Percentiles rank a stretch among this genome's conserved stretches.
Conservation (phyloP, 2,888 invertebrate genomes). For the Chymomyza amoena region DNA sequence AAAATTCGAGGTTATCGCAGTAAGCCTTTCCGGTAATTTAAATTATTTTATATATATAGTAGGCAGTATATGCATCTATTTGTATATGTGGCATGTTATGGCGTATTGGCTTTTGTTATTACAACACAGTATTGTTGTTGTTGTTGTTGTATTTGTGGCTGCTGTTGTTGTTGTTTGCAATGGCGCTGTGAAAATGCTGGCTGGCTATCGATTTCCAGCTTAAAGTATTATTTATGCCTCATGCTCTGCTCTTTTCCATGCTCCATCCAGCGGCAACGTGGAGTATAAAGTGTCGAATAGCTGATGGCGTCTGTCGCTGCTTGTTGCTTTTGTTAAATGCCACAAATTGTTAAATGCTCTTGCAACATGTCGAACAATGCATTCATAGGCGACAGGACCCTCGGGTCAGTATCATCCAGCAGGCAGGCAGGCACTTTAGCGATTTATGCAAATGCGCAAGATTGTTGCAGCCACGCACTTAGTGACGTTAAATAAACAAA, state of each 20-base stretch:
- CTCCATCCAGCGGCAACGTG: not conserved
- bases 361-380: not conserved
- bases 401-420: not conserved
- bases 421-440: slow-evolving; percentile 19
- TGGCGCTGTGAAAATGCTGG: slow-evolving; percentile 2
- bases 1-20: not conserved
- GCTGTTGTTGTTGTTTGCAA: slow-evolving; percentile 14
- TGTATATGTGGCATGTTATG: not conserved
- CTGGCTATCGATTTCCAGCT: slow-evolving; percentile 24
- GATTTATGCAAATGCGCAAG: slow-evolving; percentile 43
- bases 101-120: slow-evolving; percentile 43
- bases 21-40: not conserved
- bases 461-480: slow-evolving; percentile 31
- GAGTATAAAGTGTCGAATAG: not conserved
- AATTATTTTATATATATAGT: not conserved
- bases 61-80: not conserved
- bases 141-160: slow-evolving; percentile 7
- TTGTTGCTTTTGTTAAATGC: slow-evolving; percentile 29
- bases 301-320: slow-evolving; percentile 1
- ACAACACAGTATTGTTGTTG: slow-evolving; percentile 20
- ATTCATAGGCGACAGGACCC: slow-evolving; percentile 4
- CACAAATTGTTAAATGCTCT: slow-evolving; percentile 44
- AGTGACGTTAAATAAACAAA: slow-evolving; percentile 51
- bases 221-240: slow-evolving; percentile 6
- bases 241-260: too few relatives aligned